Evolutionary conservation across 2,797 vertebrate genomes (phyloP).

Genomic region (Prionace glauca): DNA sequence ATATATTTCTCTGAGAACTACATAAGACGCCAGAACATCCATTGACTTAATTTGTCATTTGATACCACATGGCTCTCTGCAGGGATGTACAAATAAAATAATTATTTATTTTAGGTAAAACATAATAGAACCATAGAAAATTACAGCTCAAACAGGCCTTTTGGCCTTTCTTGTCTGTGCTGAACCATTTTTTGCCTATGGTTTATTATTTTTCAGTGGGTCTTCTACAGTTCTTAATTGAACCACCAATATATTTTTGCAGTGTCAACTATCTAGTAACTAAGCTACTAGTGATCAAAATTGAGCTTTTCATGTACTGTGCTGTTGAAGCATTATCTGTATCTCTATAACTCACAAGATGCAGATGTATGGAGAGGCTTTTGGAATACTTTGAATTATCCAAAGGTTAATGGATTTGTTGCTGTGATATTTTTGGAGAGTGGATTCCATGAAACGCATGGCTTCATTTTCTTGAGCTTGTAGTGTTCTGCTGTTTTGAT

Average conservation of each 20-base stretch:
- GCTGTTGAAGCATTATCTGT: not conserved
- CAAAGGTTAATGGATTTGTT: not conserved
- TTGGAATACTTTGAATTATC: not conserved
- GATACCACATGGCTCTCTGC: not conserved
- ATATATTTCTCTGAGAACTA: not conserved
- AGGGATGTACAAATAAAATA: not conserved
- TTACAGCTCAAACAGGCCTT: too few relatives aligned
- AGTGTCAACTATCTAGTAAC: not conserved
- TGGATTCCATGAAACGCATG: not conserved
- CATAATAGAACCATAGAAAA: too few relatives aligned
- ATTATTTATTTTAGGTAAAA: not conserved
- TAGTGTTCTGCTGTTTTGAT: not conserved
- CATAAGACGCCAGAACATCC: too few relatives aligned
- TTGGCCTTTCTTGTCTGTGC: too few relatives aligned
- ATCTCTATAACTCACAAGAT: not conserved
- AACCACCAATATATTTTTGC: not conserved
- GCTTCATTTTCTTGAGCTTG: not conserved
- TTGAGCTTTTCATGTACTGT: not conserved
- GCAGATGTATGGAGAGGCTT: not conserved
- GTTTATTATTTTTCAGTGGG: not conserved
- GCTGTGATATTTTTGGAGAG: not conserved
- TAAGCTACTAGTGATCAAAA: not conserved
- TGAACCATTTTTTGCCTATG: too few relatives aligned
- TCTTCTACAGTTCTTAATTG: not conserved
- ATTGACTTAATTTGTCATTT: conserved; percentile 11